Evolutionary conservation across 2,888 invertebrate species (phyloP).

Genomic region (Drosophila yooni): DNA sequence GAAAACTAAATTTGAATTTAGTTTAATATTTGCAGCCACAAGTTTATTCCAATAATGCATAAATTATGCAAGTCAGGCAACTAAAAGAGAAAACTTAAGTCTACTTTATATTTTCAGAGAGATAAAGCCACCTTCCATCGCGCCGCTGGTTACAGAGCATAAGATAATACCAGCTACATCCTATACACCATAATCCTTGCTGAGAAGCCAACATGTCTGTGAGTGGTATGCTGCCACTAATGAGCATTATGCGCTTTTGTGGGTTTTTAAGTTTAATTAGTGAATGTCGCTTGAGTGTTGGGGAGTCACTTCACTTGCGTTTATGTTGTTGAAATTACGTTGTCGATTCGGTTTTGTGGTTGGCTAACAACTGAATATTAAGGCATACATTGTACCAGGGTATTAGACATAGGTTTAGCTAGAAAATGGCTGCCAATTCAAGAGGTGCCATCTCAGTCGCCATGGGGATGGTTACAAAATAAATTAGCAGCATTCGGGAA

Average conservation of each 20-base stretch:
- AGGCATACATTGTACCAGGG: not conserved
- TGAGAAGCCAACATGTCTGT: slow-evolving; percentile 17
- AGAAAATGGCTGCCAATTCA: slow-evolving; percentile 14
- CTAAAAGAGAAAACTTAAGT: not conserved
- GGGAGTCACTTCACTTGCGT: slow-evolving; percentile 32
- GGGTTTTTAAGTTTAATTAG: slow-evolving; percentile 73
- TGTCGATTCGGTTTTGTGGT: slow-evolving; percentile 61
- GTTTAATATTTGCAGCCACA: not conserved
- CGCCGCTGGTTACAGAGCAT: slow-evolving; percentile 14
- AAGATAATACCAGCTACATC: slow-evolving; percentile 4
- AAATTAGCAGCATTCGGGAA: not conserved
- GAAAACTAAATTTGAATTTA: not conserved
- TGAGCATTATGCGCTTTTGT: slow-evolving; percentile 54
- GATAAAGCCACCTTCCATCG: not conserved
- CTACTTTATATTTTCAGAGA: not conserved
- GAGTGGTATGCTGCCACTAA: slow-evolving; percentile 19
- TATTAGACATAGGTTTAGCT: slow-evolving; percentile 11
- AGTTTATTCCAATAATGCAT: not conserved
- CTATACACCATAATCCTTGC: slow-evolving; percentile 14
- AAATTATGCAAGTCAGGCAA: not conserved
- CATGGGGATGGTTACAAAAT: not conserved
- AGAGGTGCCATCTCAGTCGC: slow-evolving; percentile 13
- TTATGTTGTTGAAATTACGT: slow-evolving; percentile 49
- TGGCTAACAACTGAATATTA: slow-evolving; percentile 23
- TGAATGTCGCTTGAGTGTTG: slow-evolving; percentile 12